Base-by-base conservation (phyloP, 2,113 vertebrate genomes). In the Triplophysa dalaica region DNA sequence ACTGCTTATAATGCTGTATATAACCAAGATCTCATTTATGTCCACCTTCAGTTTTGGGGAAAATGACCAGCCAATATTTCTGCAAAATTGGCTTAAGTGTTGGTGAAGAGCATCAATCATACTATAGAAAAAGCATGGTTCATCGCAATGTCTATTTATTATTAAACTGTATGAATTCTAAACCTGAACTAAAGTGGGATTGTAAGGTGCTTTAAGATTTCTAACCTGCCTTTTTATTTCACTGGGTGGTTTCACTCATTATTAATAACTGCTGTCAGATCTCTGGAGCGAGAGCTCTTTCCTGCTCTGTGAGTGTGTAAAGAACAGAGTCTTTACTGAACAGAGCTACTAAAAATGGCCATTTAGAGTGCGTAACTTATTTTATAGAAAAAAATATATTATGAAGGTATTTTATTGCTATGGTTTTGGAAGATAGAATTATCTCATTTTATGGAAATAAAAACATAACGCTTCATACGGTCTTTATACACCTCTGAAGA, bases 1-100 rank as follows among this genome's bases (percentile, higher is more conserved):
- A 63, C 24, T 50, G 43, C 62, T 77, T 65, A 54, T 77, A 19
- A 38, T 77, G 24, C 54, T 77, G 11, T 22, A 8, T 65, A 21
- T 58, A 52, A 65, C 6, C 19, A 4, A 17, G 24, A 45, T 65
- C 65, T 65, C 29, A 65, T 77, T 77, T 62, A 75, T 50, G 16
- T 54, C 26, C 16, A 75, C 9, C 26, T 77, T 65, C 33, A 54
- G 62, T 45, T 75, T 63, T 63, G 21, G 22, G 5, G 9, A 50
- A 41, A 63, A 48, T 29, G n/a, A 56, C 9, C 2, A 21, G 54
- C 54, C 19, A 8, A 58, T 1, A 21, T 58, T 21, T n/a, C 54
- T 10, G 19, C 54, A 21, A 58, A n/a, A 2, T 7, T 58, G 19
- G 19, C 2, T 21, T 58, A n/a, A 52, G 19, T 56, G 17, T 56